Evolutionary conservation across 2,113 vertebrate species (phyloP).

Genomic region (Galeopterus variegatus): DNA sequence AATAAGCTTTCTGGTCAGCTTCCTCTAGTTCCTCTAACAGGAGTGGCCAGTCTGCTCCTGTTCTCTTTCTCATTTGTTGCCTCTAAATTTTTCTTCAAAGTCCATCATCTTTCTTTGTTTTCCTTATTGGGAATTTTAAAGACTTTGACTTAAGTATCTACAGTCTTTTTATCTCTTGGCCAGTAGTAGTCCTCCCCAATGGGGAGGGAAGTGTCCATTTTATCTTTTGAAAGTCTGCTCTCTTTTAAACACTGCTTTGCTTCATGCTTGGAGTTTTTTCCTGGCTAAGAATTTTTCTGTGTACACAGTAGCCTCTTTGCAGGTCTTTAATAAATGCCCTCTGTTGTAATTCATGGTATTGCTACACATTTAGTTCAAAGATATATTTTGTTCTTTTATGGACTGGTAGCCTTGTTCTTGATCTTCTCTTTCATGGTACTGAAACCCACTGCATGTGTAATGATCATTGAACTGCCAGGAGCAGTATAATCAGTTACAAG

Average conservation of each 20-base stretch:
- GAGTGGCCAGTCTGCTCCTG: background rate
- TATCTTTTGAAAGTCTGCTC: conserved; percentile 3
- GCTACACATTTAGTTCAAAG: background rate
- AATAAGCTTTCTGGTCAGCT: background rate
- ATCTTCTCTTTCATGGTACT: background rate
- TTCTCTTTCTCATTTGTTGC: conserved; percentile 4
- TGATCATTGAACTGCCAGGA: background rate
- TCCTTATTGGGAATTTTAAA: conserved; percentile 7
- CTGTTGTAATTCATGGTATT: conserved; percentile 7
- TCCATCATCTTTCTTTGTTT: conserved; percentile 37
- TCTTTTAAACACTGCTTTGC: background rate
- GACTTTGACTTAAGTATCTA: background rate
- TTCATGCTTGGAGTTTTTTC: conserved; percentile 43
- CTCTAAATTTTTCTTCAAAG: conserved; percentile 37
- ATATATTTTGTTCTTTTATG: background rate
- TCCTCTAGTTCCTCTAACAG: background rate
- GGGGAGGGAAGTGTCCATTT: background rate
- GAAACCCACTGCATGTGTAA: background rate
- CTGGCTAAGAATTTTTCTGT: background rate
- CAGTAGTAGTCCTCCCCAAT: background rate
- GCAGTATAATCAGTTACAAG: background rate
- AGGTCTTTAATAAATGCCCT: background rate
- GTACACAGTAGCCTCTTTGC: background rate
- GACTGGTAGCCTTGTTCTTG: background rate
- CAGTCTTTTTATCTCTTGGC: conserved; percentile 6